These are phyloP conservation scores for Netelia virgata DNA, from an alignment of 2,888 invertebrate genomes.

Conservation along the genomic window DNA sequence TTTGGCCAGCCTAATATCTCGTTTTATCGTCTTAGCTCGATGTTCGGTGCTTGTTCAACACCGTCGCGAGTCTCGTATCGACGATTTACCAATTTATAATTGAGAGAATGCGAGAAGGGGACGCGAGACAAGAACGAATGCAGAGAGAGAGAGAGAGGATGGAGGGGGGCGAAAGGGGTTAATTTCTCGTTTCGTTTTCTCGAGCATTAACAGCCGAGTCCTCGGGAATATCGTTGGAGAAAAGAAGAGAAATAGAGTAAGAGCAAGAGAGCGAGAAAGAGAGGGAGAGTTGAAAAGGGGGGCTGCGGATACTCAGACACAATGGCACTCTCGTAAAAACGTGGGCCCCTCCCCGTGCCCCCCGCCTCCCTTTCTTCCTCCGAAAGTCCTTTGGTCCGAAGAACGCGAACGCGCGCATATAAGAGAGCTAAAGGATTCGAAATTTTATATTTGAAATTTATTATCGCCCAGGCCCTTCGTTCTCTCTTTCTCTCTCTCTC, in stretches of 20 bases:
- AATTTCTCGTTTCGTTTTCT: slow-evolving; percentile 66
- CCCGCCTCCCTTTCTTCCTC: slow-evolving; percentile 46
- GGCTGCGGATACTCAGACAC: slow-evolving; percentile 75
- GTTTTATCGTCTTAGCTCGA: slow-evolving; percentile 50
- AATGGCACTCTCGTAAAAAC: slow-evolving; percentile 78
- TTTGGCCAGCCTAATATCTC: neutral
- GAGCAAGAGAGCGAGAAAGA: slow-evolving; percentile 49
- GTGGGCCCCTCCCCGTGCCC: slow-evolving; percentile 67
- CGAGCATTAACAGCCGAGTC: slow-evolving; percentile 54
- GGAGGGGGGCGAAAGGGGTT: slow-evolving; percentile 33
- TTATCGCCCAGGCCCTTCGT: slow-evolving; percentile 79
- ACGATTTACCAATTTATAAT: slow-evolving; percentile 64
- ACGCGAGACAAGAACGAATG: slow-evolving; percentile 13
- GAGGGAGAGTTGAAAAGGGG: slow-evolving; percentile 68
- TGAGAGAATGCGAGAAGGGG: slow-evolving; percentile 55
- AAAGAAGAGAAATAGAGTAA: slow-evolving; percentile 31
- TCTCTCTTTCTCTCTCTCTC: slow-evolving; percentile 38
- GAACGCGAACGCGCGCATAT: slow-evolving; percentile 64
- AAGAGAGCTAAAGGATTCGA: slow-evolving; percentile 75
- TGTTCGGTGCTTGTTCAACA: neutral
- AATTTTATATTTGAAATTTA: slow-evolving; percentile 84
- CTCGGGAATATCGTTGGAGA: slow-evolving; percentile 59
- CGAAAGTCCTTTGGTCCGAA: slow-evolving; percentile 55
- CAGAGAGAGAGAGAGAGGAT: neutral
- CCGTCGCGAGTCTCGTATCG: slow-evolving; percentile 39